Conservation (phyloP, 1,140 invertebrate species). For the Drosophila virilis region DNA sequence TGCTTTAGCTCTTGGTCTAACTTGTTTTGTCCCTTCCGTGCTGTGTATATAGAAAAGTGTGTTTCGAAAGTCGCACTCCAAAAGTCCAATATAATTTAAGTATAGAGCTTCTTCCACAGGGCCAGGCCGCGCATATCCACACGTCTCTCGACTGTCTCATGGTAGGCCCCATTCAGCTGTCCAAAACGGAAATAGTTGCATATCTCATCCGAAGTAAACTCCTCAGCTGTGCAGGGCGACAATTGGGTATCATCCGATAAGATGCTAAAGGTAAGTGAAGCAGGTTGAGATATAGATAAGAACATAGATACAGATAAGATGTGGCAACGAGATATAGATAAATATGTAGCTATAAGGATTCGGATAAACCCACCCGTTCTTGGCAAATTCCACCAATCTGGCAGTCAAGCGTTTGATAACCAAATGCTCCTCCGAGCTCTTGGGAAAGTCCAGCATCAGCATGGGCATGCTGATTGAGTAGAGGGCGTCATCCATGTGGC, state of each 20-base stretch:
- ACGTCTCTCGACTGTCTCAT: slow-evolving; percentile 27
- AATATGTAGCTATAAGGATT: no score
- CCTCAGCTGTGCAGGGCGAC: slow-evolving; percentile 20
- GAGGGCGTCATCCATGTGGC: slow-evolving; percentile 68
- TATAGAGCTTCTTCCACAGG: slow-evolving; percentile 52
- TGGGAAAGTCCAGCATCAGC: slow-evolving; percentile 32
- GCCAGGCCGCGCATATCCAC: slow-evolving; percentile 23
- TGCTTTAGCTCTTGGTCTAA: no score
- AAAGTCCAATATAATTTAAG: background rate
- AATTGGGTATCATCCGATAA: slow-evolving; percentile 15
- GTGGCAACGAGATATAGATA: background rate
- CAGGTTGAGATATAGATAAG: background rate
- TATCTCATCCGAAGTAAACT: slow-evolving; percentile 37
- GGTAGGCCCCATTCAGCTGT: slow-evolving; percentile 12
- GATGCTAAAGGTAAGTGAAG: slow-evolving; percentile 6
- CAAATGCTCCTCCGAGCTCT: slow-evolving; percentile 43
- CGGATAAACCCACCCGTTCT: slow-evolving; percentile 46
- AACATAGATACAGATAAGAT: background rate
- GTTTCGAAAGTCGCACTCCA: background rate
- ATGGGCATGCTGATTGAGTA: slow-evolving; percentile 47
- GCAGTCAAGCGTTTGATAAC: slow-evolving; percentile 36
- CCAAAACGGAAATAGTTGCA: slow-evolving; percentile 47
- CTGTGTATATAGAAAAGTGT: background rate
- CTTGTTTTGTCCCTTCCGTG: background rate
- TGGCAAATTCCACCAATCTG: slow-evolving; percentile 49